Conservation (phyloP, 2,797 vertebrate species). For the Cheracebus regulus region DNA sequence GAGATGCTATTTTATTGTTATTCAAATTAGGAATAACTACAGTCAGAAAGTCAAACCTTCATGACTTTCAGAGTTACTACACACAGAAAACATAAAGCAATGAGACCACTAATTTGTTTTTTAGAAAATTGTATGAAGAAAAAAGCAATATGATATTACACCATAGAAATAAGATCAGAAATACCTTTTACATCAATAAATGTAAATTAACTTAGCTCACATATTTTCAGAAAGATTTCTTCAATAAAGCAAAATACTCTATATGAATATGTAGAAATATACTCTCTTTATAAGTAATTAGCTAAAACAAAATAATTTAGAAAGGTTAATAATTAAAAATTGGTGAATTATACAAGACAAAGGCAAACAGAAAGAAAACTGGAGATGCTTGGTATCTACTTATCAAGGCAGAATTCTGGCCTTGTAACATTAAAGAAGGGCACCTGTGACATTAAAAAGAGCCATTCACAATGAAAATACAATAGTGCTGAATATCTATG, state of each 20-base stretch:
- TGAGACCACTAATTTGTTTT: not conserved
- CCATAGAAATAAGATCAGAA: not conserved
- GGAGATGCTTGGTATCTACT: too few relatives aligned
- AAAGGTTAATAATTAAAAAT: not conserved
- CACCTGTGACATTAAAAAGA: not conserved
- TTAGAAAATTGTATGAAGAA: not conserved
- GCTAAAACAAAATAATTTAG: not conserved
- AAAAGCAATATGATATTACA: not conserved
- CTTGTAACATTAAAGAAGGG: not conserved
- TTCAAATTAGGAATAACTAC: not conserved
- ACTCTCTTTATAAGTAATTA: not conserved
- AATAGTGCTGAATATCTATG: not conserved
- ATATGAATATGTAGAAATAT: not conserved
- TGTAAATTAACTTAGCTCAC: not conserved
- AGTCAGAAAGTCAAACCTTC: not conserved
- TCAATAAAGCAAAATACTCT: not conserved
- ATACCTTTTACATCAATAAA: constrained; percentile 1
- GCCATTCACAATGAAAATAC: constrained; percentile 4
- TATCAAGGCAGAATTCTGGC: not conserved
- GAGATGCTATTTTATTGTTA: not conserved
- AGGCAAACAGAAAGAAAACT: not conserved
- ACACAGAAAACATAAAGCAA: not conserved
- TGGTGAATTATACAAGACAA: not conserved
- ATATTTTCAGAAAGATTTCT: not conserved
- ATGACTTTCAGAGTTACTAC: not conserved